Percentiles rank a stretch among this genome's conserved stretches.
phyloP scores from a whole-genome alignment of 2,797 vertebrate genomes.

The Scolopax rusticola region DNA sequence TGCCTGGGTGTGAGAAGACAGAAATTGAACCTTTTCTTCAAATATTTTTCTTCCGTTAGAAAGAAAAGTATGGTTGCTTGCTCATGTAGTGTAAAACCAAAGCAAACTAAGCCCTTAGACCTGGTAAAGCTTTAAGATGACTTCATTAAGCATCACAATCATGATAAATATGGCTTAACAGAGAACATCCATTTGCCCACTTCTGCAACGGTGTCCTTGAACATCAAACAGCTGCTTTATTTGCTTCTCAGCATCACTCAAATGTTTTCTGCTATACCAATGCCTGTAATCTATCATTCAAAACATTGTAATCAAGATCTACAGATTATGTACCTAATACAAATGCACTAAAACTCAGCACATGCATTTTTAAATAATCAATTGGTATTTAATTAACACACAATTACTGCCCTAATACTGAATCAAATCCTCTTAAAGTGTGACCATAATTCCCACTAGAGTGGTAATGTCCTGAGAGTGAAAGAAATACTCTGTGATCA shows the following conservation, averaged over 20 bases:
- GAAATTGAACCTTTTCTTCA: neutral
- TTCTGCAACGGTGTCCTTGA: neutral
- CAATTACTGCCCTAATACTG: conserved; percentile 18
- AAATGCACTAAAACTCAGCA: neutral
- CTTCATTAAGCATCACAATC: neutral
- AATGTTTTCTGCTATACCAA: neutral
- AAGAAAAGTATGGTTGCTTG: neutral
- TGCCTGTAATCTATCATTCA: neutral
- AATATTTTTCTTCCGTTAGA: neutral
- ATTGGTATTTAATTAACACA: conserved; percentile 67
- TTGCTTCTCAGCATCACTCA: neutral
- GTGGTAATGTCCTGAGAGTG: conserved; percentile 51
- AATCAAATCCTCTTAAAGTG: conserved; percentile 70
- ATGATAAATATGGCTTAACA: neutral
- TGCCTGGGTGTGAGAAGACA: neutral
- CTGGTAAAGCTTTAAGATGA: neutral
- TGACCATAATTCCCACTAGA: conserved; percentile 66
- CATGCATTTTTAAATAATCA: conserved; percentile 63
- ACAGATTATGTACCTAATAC: neutral
- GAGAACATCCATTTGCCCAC: neutral
- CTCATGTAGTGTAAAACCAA: neutral
- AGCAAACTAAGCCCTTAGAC: neutral
- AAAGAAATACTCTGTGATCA: conserved; percentile 45
- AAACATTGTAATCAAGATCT: neutral
- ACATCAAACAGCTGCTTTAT: neutral